These are phyloP conservation scores for Lepidotrigona ventralis DNA, from an alignment of 1,140 invertebrate genomes.

Conservation along the genomic window DNA sequence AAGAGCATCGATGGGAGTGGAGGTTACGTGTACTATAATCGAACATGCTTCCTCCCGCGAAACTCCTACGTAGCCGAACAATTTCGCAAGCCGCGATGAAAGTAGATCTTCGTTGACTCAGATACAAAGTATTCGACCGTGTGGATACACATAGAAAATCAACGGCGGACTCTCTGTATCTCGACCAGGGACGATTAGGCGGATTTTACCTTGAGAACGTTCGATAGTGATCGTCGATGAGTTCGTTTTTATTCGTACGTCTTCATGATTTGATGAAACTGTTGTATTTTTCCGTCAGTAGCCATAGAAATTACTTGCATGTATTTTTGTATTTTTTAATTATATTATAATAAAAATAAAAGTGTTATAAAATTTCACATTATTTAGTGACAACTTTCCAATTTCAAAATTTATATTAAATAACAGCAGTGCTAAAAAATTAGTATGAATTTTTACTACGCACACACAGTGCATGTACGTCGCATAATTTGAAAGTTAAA, in stretches of 20 bases:
- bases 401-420: too few species aligned
- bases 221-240: not conserved
- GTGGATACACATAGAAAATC: constrained; percentile 11
- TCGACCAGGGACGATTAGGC: not conserved
- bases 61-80: constrained; percentile 47
- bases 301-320: too few species aligned
- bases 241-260: not conserved
- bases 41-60: constrained; percentile 48
- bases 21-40: constrained; percentile 46
- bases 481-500: too few species aligned
- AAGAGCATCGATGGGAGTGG: constrained; percentile 50
- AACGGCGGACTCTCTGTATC: not conserved
- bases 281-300: too few species aligned
- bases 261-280: not conserved
- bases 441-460: too few species aligned
- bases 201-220: not conserved
- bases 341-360: too few species aligned
- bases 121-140: constrained; percentile 39
- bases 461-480: too few species aligned
- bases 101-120: constrained; percentile 53
- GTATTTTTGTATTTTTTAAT: too few species aligned
- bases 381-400: too few species aligned
- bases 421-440: too few species aligned
- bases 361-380: too few species aligned
- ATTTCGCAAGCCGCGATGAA: constrained; percentile 49